Conservation (phyloP, 1,140 invertebrate species). For the Phymorhynchus buccinoides region DNA sequence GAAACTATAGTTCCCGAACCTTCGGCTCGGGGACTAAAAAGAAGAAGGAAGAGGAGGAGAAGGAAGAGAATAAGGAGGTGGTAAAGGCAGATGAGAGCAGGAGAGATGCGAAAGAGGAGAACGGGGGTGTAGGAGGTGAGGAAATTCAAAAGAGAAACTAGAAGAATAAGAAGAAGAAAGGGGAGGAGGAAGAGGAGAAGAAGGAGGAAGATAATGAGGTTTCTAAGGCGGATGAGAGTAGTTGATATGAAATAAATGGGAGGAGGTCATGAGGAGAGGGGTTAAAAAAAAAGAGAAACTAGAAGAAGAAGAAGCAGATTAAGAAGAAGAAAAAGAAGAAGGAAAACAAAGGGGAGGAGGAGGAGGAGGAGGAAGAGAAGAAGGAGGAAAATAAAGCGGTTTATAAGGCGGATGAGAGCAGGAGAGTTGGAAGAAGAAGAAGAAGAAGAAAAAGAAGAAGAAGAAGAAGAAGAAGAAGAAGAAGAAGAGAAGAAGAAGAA, state of each 20-base stretch:
- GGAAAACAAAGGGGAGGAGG: not conserved
- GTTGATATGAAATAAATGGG: no score
- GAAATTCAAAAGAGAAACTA: not conserved
- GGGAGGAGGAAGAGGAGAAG: not conserved
- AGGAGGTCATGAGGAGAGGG: no score
- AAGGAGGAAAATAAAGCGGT: not conserved
- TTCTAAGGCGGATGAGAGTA: no score
- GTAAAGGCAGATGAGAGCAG: not conserved
- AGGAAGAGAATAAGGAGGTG: not conserved
- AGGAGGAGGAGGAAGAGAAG: conserved; percentile 9
- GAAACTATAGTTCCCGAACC: no score
- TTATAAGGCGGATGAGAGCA: not conserved
- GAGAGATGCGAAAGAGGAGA: not conserved
- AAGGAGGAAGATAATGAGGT: no score
- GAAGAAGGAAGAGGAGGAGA: not conserved
- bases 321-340: not conserved
- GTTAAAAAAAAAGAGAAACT: not conserved
- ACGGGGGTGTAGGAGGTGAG: not conserved
- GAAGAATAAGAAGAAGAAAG: no score
- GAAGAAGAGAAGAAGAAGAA: no score
- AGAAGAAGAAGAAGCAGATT: not conserved
- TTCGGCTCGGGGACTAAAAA: no score
- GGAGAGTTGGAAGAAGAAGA: no score
- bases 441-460: not conserved
- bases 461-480: not conserved